Base-by-base conservation (phyloP, 2,888 invertebrate genomes). In the Dendrolimus pini region DNA sequence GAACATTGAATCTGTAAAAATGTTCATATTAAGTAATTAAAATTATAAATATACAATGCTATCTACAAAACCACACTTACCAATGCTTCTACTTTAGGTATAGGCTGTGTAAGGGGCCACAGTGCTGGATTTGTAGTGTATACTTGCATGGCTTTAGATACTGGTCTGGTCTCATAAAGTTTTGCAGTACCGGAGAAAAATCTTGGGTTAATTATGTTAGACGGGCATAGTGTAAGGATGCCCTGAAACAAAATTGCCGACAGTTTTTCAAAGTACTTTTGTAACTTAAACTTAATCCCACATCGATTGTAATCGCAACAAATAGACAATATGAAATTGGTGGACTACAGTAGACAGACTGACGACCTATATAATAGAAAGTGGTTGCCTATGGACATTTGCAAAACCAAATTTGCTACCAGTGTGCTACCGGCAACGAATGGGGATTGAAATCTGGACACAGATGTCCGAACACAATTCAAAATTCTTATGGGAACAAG, bases 21-120 rank as follows among this genome's bases (percentile, higher is more conserved):
- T 47, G 47, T 60, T 59, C 1, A 18, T 18, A 13, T 10, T 12
- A 18, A 54, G 9, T 13, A 7, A 54, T 14, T 1, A 2, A 9
- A 47, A 18, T 54, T 54, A 52, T 52, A 6, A 52, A 12, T 18
- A 53, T 53, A 18, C 14, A 18, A 9, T 54, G 54, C 12, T 47
- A 54, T 54, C 10, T 54, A 14, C n/a, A 18, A 54, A 9, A 55
- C 7, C 10, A 7, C 41, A 59, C 90, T 75, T 93, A 74, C 74
- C 67, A 70, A 60, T 13, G 65, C 71, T 54, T 74, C 94, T 3
- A 93, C 66, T 81, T 95, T 95, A 1, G 89, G 82, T 30, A 94
- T 74, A 0, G 94, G 92, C 69, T 93, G 80, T 61, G 91, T 93
- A 14, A 95, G 66, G 0, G 95, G 95, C 91, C 93, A 95, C 54